A percentile compares a stretch with the other conserved stretches of the same genome.
These are phyloP conservation scores for Nothocercus nigrocapillus DNA, from an alignment of 2,113 vertebrate species.

Conservation along the genomic window DNA sequence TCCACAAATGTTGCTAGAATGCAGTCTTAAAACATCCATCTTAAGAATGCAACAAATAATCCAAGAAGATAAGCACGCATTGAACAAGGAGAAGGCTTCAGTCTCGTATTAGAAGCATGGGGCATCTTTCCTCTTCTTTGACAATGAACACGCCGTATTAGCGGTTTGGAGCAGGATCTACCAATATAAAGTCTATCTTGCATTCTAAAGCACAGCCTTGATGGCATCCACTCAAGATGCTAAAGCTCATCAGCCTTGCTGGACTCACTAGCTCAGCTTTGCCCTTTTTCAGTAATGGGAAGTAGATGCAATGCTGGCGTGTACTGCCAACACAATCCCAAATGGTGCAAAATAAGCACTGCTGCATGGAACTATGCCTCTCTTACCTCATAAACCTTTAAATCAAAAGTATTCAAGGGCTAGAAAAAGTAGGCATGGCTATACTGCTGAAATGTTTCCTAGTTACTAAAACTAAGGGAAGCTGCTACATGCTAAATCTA, in stretches of 20 bases:
- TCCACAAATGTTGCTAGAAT: background rate
- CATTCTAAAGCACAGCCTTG: background rate
- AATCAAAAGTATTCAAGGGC: constrained; percentile 9
- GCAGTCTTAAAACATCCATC: background rate
- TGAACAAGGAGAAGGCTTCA: background rate
- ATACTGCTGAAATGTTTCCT: constrained; percentile 56
- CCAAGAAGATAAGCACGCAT: background rate
- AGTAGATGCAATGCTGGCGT: background rate
- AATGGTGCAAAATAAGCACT: constrained; percentile 38
- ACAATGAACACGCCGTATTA: background rate
- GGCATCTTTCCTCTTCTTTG: background rate
- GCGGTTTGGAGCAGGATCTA: background rate
- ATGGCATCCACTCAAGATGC: constrained; percentile 5
- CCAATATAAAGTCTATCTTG: background rate
- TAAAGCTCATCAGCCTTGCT: background rate
- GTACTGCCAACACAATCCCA: constrained; percentile 33
- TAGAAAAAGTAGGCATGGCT: constrained; percentile 17
- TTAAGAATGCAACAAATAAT: background rate
- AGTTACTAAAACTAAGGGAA: constrained; percentile 60
- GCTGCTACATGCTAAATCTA: constrained; percentile 57
- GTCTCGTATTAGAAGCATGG: background rate
- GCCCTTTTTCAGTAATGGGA: constrained; percentile 10
- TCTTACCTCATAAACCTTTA: constrained; percentile 22
- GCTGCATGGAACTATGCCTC: constrained; percentile 2
- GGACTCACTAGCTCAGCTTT: constrained; percentile 14